Percentiles rank a stretch among this genome's conserved stretches.
Evolutionary conservation across 2,797 vertebrate genomes (phyloP).

Genomic region (Urocyon cinereoargenteus): DNA sequence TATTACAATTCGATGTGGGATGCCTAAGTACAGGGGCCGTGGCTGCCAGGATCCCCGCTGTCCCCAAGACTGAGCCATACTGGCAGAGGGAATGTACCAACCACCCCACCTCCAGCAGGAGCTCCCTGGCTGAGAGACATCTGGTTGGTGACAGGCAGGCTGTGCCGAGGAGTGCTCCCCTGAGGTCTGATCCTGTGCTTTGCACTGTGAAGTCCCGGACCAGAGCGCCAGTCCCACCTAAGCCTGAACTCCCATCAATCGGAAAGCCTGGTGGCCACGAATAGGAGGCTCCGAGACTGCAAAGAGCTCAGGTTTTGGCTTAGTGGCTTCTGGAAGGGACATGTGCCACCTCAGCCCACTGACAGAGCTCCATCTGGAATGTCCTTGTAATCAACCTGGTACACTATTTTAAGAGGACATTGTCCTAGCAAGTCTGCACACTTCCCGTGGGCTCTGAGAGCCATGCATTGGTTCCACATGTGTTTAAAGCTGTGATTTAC

Average conservation of each 20-base stretch:
- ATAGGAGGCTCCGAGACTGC: not conserved
- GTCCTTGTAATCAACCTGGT: not conserved
- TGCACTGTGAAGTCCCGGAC: not conserved
- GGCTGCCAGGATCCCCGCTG: not conserved
- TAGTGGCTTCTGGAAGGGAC: not conserved
- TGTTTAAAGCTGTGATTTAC: not conserved
- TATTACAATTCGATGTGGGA: not conserved
- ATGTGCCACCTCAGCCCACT: not conserved
- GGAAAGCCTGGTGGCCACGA: fast-evolving
- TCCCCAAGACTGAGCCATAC: not conserved
- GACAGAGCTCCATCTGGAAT: not conserved
- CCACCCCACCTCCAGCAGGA: not conserved
- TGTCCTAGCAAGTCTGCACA: not conserved
- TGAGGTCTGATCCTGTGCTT: not conserved
- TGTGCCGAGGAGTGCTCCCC: fast-evolving
- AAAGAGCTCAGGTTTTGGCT: not conserved
- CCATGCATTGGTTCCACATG: not conserved
- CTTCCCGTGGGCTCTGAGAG: not conserved
- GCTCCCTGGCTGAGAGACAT: fast-evolving
- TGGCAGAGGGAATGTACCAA: not conserved
- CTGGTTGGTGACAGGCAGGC: too few species aligned
- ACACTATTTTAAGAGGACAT: not conserved
- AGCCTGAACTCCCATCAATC: not conserved
- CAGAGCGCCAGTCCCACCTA: too few species aligned
- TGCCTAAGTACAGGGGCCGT: fast-evolving